phyloP scores from a whole-genome alignment of 2,797 vertebrate genomes.

The Chaunax sp. region DNA sequence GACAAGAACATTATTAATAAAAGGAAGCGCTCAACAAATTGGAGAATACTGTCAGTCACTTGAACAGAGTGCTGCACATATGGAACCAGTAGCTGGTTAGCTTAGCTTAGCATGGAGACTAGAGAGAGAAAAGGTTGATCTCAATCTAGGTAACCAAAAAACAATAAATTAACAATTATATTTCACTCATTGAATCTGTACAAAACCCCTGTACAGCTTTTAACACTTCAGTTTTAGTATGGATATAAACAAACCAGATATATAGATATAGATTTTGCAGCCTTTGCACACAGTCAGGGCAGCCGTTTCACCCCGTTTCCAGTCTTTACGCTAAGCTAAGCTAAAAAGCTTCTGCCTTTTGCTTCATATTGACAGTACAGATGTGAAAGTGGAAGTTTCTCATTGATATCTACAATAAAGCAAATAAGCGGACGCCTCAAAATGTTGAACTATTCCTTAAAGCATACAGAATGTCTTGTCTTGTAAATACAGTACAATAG shows the following conservation, averaged over 20 bases:
- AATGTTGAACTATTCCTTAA: slow-evolving; percentile 22
- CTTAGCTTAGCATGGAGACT: slow-evolving; percentile 10
- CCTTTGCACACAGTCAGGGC: not conserved
- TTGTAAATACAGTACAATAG: slow-evolving; percentile 26
- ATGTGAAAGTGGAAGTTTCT: not conserved
- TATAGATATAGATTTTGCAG: not conserved
- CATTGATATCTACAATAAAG: not conserved
- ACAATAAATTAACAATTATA: too few relatives aligned
- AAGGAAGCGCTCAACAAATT: slow-evolving; percentile 19
- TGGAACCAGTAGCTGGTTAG: not conserved
- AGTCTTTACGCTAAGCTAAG: slow-evolving; percentile 10
- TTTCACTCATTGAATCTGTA: too few relatives aligned
- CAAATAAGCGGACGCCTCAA: not conserved
- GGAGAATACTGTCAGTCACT: not conserved
- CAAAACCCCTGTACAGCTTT: too few relatives aligned
- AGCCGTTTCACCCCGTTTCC: not conserved
- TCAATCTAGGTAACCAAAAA: too few relatives aligned
- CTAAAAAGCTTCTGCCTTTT: not conserved
- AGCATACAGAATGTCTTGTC: slow-evolving; percentile 6
- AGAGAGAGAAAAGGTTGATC: not conserved
- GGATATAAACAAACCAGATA: too few relatives aligned
- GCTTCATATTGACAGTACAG: not conserved
- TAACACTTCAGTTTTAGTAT: too few relatives aligned
- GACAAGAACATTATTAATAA: slow-evolving; percentile 1
- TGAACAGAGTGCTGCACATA: too few relatives aligned